These are phyloP conservation scores for Neoitamus cyanurus DNA, from an alignment of 2,888 invertebrate genomes.

Conservation along the genomic window DNA sequence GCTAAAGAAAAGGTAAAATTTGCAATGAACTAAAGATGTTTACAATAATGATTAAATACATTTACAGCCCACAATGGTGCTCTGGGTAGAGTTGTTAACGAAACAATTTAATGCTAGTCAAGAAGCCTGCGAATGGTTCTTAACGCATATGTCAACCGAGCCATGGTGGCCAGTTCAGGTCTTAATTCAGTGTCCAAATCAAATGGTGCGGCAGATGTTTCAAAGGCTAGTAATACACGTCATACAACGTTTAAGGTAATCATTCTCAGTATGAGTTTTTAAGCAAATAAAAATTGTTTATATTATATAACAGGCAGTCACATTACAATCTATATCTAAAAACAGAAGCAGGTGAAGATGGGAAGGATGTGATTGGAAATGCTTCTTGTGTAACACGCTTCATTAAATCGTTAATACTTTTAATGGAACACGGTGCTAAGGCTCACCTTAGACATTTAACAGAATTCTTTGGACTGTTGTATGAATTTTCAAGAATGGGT, in stretches of 20 bases:
- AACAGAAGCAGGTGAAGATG: slow-evolving; percentile 67
- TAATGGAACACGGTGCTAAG: slow-evolving; percentile 89
- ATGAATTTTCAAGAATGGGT: slow-evolving; percentile 95
- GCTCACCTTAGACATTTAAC: slow-evolving; percentile 88
- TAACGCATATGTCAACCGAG: slow-evolving; percentile 91
- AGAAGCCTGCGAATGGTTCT: slow-evolving; percentile 90
- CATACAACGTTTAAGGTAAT: slow-evolving; percentile 85
- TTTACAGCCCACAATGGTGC: slow-evolving; percentile 89
- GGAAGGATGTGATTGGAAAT: slow-evolving; percentile 71
- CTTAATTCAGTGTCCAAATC: slow-evolving; percentile 94
- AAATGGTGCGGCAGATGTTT: slow-evolving; percentile 97
- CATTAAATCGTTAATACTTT: slow-evolving; percentile 85
- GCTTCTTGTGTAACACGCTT: slow-evolving; percentile 93
- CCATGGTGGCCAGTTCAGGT: slow-evolving; percentile 97
- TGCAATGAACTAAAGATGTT: not conserved
- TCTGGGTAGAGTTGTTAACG: slow-evolving; percentile 94
- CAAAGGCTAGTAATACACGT: slow-evolving; percentile 95
- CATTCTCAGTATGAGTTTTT: not conserved
- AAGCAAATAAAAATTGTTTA: slow-evolving; percentile 1
- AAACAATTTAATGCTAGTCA: slow-evolving; percentile 94
- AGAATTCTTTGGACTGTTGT: slow-evolving; percentile 91
- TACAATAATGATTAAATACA: not conserved
- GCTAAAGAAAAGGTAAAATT: slow-evolving; percentile 88
- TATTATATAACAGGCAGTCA: slow-evolving; percentile 66
- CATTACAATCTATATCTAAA: slow-evolving; percentile 74